phyloP scores from a whole-genome alignment of 2,113 vertebrate species.

The Melospiza melodia region DNA sequence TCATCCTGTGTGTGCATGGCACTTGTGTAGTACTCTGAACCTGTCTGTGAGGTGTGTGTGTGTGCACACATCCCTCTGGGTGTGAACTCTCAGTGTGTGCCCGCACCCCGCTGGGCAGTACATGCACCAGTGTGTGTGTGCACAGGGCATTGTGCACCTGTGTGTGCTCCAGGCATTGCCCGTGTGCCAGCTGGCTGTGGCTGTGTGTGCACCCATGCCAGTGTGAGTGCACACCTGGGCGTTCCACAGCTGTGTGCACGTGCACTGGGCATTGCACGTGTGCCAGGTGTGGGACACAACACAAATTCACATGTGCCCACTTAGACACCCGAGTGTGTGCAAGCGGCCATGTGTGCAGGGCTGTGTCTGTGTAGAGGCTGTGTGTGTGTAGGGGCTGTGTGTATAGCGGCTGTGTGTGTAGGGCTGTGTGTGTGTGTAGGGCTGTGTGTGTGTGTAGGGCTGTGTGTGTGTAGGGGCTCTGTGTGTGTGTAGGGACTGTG shows the following conservation, averaged over 20 bases:
- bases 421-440: neutral
- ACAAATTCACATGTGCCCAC: neutral
- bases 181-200: neutral
- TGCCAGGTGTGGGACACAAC: neutral
- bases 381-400: neutral
- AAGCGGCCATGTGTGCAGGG: accelerated
- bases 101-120: no score
- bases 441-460: neutral
- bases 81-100: neutral
- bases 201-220: neutral
- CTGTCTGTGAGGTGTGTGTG: neutral
- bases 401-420: no score
- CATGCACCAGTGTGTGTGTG: neutral
- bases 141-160: neutral
- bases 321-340: no score
- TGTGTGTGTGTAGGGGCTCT: neutral
- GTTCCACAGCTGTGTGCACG: neutral
- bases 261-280: neutral
- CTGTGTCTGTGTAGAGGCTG: no score
- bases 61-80: neutral
- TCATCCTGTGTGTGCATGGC: neutral
- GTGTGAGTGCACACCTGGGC: neutral
- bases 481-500: neutral
- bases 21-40: neutral
- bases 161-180: neutral